Conservation (phyloP, 2,888 invertebrate genomes). For the Muschampia plurimacula region DNA sequence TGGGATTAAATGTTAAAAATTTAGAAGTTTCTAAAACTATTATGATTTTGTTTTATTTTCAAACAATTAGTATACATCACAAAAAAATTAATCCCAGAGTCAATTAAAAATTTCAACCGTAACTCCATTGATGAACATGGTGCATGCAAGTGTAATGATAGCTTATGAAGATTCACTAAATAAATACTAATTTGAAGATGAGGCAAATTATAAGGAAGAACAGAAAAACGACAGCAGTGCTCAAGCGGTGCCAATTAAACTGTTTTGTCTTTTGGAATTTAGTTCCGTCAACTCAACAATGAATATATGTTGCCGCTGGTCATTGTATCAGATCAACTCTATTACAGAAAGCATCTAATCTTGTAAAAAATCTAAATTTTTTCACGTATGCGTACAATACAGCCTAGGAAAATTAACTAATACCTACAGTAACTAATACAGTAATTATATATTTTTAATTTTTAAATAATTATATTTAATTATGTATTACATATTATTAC, state of each 20-base stretch:
- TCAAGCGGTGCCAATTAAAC: conserved; percentile 71
- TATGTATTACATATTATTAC: too few species aligned
- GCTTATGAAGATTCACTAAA: conserved; percentile 16
- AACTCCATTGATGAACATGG: conserved; percentile 23
- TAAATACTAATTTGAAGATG: conserved; percentile 58
- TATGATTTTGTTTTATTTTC: not conserved
- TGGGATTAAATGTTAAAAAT: not conserved
- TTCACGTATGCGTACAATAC: too few species aligned
- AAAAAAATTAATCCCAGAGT: conserved; percentile 25
- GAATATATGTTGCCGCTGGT: conserved; percentile 4
- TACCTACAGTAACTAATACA: too few species aligned
- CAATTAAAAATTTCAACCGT: conserved; percentile 14
- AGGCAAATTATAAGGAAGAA: conserved; percentile 65
- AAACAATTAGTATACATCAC: not conserved
- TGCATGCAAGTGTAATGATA: conserved; percentile 44
- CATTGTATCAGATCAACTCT: not conserved
- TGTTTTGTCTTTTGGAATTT: conserved; percentile 62
- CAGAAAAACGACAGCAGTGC: conserved; percentile 65
- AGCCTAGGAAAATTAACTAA: too few species aligned
- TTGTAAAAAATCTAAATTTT: too few species aligned
- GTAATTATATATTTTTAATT: too few species aligned
- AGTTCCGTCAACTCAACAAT: not conserved
- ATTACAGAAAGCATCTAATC: not conserved
- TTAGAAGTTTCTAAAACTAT: not conserved
- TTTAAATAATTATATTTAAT: too few species aligned